These are phyloP conservation scores for Probaryconus sp. DNA, from an alignment of 1,140 invertebrate genomes.

Conservation along the genomic window DNA sequence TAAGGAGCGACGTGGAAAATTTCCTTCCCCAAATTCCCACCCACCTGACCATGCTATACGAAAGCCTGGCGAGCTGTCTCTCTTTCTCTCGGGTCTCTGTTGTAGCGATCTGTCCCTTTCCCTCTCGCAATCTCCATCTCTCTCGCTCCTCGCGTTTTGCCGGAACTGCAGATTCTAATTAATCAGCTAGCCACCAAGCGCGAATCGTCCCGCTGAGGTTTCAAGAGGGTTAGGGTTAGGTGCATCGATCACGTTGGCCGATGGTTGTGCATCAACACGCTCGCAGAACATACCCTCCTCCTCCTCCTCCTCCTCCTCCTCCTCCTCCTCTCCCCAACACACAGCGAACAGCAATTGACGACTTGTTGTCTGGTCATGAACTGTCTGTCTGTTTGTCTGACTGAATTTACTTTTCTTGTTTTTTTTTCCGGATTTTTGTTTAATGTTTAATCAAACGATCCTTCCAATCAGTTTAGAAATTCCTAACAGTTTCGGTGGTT, in stretches of 20 bases:
- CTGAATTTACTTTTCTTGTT: no score
- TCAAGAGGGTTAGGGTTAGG: conserved; percentile 29
- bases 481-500: no score
- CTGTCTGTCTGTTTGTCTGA: no score
- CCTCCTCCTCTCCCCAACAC: not conserved
- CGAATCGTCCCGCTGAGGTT: conserved; percentile 57
- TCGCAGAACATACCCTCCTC: conserved; percentile 28
- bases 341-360: conserved; percentile 41
- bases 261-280: conserved; percentile 42
- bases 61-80: conserved; percentile 25
- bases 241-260: conserved; percentile 50
- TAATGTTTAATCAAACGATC: no score
- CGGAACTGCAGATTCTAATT: conserved; percentile 66
- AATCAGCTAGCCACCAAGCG: conserved; percentile 65
- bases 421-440: no score
- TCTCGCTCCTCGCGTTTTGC: conserved; percentile 34
- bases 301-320: no score
- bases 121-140: conserved; percentile 18
- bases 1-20: not conserved
- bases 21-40: not conserved
- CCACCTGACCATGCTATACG: conserved; percentile 12
- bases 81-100: conserved; percentile 1
- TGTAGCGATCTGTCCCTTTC: conserved; percentile 6
- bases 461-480: no score
- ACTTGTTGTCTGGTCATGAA: conserved; percentile 37